phyloP scores from a whole-genome alignment of 1,140 invertebrate species.

The fruit fly (Drosophila melanogaster) region Release_6_plus_ISO1_MT NT_033779.5:930501-931000 shows the following conservation, averaged over 20 bases:
- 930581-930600: conserved; percentile 40
- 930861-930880: conserved; percentile 60
- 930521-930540: not conserved
- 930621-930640: conserved; percentile 7
- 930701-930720: conserved; percentile 24
- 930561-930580: conserved; percentile 53
- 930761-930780: not conserved
- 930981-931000: conserved; percentile 73
- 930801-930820: conserved; percentile 1
- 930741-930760: conserved; percentile 1
- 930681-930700: conserved; percentile 8
- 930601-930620: conserved; percentile 12
- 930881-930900: conserved; percentile 72
- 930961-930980: conserved; percentile 28
- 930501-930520: not conserved
- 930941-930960: conserved; percentile 43
- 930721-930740: conserved; percentile 13
- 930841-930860: conserved; percentile 28
- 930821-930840: conserved; percentile 30
- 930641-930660: conserved; percentile 26
- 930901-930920: conserved; percentile 58
- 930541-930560: not conserved
- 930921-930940: conserved; percentile 71
- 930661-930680: conserved; percentile 19
- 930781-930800: conserved; percentile 19